phyloP scores from a whole-genome alignment of 1,140 invertebrate genomes.

The Lutraria rhynchaena region DNA sequence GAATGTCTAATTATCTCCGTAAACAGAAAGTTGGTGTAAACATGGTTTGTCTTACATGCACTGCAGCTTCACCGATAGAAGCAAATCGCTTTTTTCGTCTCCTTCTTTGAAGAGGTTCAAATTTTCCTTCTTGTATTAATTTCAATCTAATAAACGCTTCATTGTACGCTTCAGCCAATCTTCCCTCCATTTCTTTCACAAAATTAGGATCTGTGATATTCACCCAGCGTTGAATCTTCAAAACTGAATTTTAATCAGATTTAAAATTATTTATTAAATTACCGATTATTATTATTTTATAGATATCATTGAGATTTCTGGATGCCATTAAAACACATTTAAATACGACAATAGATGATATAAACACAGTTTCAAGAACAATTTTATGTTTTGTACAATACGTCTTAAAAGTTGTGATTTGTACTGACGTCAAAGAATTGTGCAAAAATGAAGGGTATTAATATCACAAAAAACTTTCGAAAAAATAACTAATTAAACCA shows the following conservation, averaged over 20 bases:
- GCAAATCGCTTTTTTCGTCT: constrained; percentile 33
- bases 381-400: background rate
- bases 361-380: background rate
- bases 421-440: background rate
- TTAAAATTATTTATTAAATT: too few species aligned
- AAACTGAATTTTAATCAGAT: background rate
- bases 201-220: constrained; percentile 14
- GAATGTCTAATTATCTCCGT: too few species aligned
- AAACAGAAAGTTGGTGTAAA: too few species aligned
- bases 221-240: constrained; percentile 21
- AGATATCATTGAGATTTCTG: background rate
- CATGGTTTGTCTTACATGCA: constrained; percentile 50
- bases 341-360: background rate
- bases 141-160: constrained; percentile 40
- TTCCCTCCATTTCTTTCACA: background rate
- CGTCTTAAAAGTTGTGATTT: background rate
- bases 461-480: too few species aligned
- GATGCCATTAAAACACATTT: background rate
- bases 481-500: too few species aligned
- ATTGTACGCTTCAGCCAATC: constrained; percentile 30
- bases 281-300: background rate
- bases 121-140: constrained; percentile 31
- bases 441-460: too few species aligned
- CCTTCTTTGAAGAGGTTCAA: constrained; percentile 23
- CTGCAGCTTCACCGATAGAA: constrained; percentile 25